Percentiles rank a stretch among this genome's conserved stretches.
Evolutionary conservation across 2,113 vertebrate species (phyloP).

Genomic region (Aspidoscelis tigris): DNA sequence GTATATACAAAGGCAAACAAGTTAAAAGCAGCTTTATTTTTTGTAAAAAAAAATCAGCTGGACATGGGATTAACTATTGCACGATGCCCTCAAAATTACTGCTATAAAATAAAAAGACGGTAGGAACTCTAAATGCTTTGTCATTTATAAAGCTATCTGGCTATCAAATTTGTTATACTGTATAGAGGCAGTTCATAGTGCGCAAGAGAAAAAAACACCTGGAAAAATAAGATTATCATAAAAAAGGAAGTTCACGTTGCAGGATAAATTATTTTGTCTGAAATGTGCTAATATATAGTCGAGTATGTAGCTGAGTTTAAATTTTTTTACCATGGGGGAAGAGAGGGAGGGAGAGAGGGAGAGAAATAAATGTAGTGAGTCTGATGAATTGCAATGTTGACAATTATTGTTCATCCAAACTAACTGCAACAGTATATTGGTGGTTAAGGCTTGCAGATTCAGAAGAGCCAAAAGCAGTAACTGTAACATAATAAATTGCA

Average conservation of each 20-base stretch:
- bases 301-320: slow-evolving; percentile 62
- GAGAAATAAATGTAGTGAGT: slow-evolving; percentile 62
- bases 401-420: slow-evolving; percentile 66
- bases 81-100: slow-evolving; percentile 85
- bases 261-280: slow-evolving; percentile 67
- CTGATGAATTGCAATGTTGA: slow-evolving; percentile 53
- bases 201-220: slow-evolving; percentile 61
- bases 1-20: slow-evolving; percentile 81
- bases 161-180: slow-evolving; percentile 76
- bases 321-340: slow-evolving; percentile 17
- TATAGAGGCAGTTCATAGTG: slow-evolving; percentile 78
- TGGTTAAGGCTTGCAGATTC: slow-evolving; percentile 70
- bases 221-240: slow-evolving; percentile 61
- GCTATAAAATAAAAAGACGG: slow-evolving; percentile 74
- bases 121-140: slow-evolving; percentile 74
- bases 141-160: slow-evolving; percentile 75
- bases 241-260: slow-evolving; percentile 63
- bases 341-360: slow-evolving; percentile 55
- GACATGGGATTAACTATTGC: slow-evolving; percentile 83
- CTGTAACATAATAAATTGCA: slow-evolving; percentile 71
- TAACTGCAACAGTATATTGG: slow-evolving; percentile 63
- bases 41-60: slow-evolving; percentile 75
- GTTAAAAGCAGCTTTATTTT: slow-evolving; percentile 77
- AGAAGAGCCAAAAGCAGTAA: slow-evolving; percentile 62
- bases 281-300: slow-evolving; percentile 61